These are phyloP conservation scores for Cartodere bifasciata DNA, from an alignment of 2,888 invertebrate species.

Conservation along the genomic window DNA sequence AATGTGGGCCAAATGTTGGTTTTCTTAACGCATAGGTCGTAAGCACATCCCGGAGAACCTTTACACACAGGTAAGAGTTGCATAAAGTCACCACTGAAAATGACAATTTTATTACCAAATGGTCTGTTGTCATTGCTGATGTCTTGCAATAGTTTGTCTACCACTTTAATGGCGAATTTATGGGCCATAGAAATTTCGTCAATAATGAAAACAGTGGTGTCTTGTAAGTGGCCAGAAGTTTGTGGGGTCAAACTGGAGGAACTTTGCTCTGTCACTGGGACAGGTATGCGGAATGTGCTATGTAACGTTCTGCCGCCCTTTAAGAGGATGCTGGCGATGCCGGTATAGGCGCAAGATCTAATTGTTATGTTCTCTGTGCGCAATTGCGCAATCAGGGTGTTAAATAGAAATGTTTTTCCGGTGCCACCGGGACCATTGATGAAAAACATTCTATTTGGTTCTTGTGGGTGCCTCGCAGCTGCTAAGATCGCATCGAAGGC, in stretches of 20 bases:
- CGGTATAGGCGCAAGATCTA: conserved; percentile 22
- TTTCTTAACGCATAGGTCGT: conserved; percentile 6
- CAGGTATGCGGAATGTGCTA: conserved; percentile 23
- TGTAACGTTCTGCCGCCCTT: conserved; percentile 28
- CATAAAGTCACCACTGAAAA: conserved; percentile 4
- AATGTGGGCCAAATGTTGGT: conserved; percentile 10
- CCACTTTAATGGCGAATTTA: not conserved
- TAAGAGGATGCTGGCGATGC: conserved; percentile 26
- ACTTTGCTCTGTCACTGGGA: conserved; percentile 8
- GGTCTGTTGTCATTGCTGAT: conserved; percentile 9
- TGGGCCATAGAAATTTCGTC: conserved; percentile 10
- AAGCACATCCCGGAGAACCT: not conserved
- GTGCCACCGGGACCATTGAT: conserved; percentile 32
- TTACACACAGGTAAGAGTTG: conserved; percentile 5
- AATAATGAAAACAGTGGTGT: conserved; percentile 1
- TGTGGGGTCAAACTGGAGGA: conserved; percentile 6
- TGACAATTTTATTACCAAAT: conserved; percentile 11
- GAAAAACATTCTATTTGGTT: not conserved
- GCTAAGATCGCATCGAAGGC: not conserved
- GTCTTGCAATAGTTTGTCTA: conserved; percentile 9
- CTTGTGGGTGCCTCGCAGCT: not conserved
- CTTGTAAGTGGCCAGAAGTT: not conserved
- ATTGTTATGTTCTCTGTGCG: not conserved
- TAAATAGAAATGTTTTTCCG: conserved; percentile 31
- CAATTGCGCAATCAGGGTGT: conserved; percentile 15